phyloP scores from a whole-genome alignment of 2,797 vertebrate species.

The Neosilurus hyrtlii region DNA sequence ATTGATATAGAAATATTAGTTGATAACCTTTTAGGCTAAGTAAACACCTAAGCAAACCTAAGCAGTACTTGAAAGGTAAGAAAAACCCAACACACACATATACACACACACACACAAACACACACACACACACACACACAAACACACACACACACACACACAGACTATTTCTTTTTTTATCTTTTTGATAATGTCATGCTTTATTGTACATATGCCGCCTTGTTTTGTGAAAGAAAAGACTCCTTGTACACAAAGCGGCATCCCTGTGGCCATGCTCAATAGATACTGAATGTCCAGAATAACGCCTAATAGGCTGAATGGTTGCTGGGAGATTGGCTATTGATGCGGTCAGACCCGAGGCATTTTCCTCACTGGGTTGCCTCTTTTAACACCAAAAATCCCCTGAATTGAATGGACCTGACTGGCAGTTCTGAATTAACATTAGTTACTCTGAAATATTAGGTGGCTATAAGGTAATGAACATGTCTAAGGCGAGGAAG shows the following conservation, averaged over 20 bases:
- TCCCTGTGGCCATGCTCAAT: slow-evolving; percentile 55
- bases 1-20: slow-evolving; percentile 1
- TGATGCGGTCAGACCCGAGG: slow-evolving; percentile 50
- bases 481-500: slow-evolving; percentile 40
- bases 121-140: too few relatives aligned
- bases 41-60: not conserved
- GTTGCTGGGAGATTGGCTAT: slow-evolving; percentile 59
- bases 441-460: slow-evolving; percentile 45
- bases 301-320: slow-evolving; percentile 55
- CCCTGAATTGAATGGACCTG: slow-evolving; percentile 46
- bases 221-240: slow-evolving; percentile 46
- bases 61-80: not conserved
- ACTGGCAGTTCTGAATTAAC: slow-evolving; percentile 32
- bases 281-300: slow-evolving; percentile 53
- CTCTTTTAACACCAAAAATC: slow-evolving; percentile 44
- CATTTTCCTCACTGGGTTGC: slow-evolving; percentile 53
- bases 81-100: not conserved
- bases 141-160: not conserved
- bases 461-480: slow-evolving; percentile 47
- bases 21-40: not conserved
- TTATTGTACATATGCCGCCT: slow-evolving; percentile 42
- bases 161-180: slow-evolving; percentile 23
- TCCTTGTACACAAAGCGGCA: slow-evolving; percentile 49
- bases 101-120: too few relatives aligned
- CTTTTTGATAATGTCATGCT: slow-evolving; percentile 42